These are phyloP conservation scores for Callipepla californica DNA, from an alignment of 2,113 vertebrate genomes.

Conservation along the genomic window DNA sequence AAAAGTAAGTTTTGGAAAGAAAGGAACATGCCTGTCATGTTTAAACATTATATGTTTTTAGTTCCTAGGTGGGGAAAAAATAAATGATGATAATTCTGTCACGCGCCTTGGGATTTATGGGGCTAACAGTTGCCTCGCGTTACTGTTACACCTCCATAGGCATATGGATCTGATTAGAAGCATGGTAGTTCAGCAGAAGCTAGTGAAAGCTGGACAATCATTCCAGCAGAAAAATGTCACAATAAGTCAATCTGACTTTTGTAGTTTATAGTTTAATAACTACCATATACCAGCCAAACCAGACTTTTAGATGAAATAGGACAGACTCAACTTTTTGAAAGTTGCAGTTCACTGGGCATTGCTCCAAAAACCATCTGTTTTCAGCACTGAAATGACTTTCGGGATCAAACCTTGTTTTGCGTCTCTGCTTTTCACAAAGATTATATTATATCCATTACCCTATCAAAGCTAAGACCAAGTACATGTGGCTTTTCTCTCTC, in stretches of 20 bases:
- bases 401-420: constrained; percentile 22
- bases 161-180: neutral
- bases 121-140: neutral
- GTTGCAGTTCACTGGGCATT: constrained; percentile 15
- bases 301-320: constrained; percentile 50
- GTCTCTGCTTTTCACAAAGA: constrained; percentile 25
- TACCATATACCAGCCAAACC: constrained; percentile 8
- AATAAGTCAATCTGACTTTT: constrained; percentile 30
- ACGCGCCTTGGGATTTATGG: neutral
- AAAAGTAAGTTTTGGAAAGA: neutral
- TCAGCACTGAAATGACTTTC: neutral
- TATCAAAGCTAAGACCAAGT: neutral
- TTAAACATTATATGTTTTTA: neutral
- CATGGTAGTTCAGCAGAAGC: neutral
- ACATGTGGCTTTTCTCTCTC: neutral
- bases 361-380: constrained; percentile 32
- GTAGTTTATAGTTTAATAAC: constrained; percentile 13
- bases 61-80: neutral
- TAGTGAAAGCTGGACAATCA: neutral
- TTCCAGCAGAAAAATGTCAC: constrained; percentile 42
- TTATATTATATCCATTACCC: neutral
- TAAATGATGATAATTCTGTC: neutral
- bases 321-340: constrained; percentile 1
- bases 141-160: neutral
- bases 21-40: neutral